phyloP scores from a whole-genome alignment of 1,140 invertebrate species.

The Hypothenemus hampei region DNA sequence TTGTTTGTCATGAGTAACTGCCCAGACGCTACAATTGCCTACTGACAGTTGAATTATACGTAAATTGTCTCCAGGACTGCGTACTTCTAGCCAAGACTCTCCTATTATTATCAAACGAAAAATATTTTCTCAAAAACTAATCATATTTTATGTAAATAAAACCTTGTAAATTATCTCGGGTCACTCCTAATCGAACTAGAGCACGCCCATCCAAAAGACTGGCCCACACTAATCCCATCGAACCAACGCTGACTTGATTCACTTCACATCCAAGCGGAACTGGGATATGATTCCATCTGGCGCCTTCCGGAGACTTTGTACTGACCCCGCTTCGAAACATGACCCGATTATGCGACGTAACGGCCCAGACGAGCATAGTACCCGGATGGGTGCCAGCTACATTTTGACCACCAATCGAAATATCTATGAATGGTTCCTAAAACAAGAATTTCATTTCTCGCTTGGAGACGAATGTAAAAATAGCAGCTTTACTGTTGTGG shows the following conservation, averaged over 20 bases:
- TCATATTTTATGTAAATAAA: background rate
- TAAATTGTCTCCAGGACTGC: slow-evolving; percentile 62
- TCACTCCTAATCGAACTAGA: slow-evolving; percentile 63
- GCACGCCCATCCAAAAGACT: slow-evolving; percentile 74
- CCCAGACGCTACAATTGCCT: slow-evolving; percentile 83
- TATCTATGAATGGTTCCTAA: slow-evolving; percentile 74
- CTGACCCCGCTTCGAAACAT: slow-evolving; percentile 79
- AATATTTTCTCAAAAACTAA: background rate
- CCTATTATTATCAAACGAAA: slow-evolving; percentile 37
- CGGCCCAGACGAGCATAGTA: slow-evolving; percentile 79
- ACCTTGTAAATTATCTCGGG: slow-evolving; percentile 44
- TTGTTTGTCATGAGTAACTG: slow-evolving; percentile 72
- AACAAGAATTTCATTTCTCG: too few relatives aligned
- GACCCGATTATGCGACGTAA: slow-evolving; percentile 81
- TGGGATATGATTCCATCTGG: slow-evolving; percentile 71
- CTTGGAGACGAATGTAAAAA: too few relatives aligned
- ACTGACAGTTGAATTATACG: slow-evolving; percentile 74
- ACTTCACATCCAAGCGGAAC: slow-evolving; percentile 73
- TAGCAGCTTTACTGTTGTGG: slow-evolving; percentile 73
- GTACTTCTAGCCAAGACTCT: slow-evolving; percentile 75
- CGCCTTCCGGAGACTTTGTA: slow-evolving; percentile 75
- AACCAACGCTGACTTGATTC: slow-evolving; percentile 75
- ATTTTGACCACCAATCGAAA: slow-evolving; percentile 77
- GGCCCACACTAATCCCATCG: slow-evolving; percentile 80
- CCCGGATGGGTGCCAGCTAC: slow-evolving; percentile 70